These are phyloP conservation scores for Hiodon alosoides DNA, from an alignment of 2,113 vertebrate genomes.

Conservation along the genomic window DNA sequence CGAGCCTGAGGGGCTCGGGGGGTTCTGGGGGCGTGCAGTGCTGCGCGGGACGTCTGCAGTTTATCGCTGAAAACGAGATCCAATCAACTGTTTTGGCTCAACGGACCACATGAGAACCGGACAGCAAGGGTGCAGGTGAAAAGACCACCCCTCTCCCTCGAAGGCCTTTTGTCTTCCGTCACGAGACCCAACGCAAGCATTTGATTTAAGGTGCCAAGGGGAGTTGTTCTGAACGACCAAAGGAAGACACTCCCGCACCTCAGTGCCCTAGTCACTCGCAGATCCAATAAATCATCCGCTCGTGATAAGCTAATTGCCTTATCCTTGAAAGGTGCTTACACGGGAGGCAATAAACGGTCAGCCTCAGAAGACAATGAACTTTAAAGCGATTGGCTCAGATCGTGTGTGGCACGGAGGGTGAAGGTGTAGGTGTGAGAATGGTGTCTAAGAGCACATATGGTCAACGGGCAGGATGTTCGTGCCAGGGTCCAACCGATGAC, in stretches of 20 bases:
- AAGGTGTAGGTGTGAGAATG: background rate
- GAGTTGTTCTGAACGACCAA: slow-evolving; percentile 26
- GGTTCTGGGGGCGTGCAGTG: slow-evolving; percentile 33
- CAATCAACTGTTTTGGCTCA: background rate
- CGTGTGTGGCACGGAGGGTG: slow-evolving; percentile 35
- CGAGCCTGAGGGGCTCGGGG: slow-evolving; percentile 35
- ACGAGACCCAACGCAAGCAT: too few relatives aligned
- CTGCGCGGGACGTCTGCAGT: background rate
- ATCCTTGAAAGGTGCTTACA: slow-evolving; percentile 73
- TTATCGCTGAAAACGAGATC: background rate
- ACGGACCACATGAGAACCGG: too few relatives aligned
- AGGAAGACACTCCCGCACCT: slow-evolving; percentile 30
- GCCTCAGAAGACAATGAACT: slow-evolving; percentile 60
- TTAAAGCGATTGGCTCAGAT: slow-evolving; percentile 65
- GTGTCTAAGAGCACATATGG: background rate
- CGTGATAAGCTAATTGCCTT: slow-evolving; percentile 71
- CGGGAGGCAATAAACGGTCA: slow-evolving; percentile 60
- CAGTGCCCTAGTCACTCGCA: slow-evolving; percentile 48
- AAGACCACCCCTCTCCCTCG: too few relatives aligned
- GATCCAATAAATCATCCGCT: slow-evolving; percentile 67
- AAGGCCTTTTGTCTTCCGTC: too few relatives aligned
- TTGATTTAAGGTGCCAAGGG: too few relatives aligned
- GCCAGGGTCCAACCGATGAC: background rate
- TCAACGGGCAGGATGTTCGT: background rate
- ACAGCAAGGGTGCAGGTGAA: too few relatives aligned